Evolutionary conservation across 2,797 vertebrate genomes (phyloP), one percentile per base, ranked within the genome.

Genomic region (Esox masquinongy): DNA sequence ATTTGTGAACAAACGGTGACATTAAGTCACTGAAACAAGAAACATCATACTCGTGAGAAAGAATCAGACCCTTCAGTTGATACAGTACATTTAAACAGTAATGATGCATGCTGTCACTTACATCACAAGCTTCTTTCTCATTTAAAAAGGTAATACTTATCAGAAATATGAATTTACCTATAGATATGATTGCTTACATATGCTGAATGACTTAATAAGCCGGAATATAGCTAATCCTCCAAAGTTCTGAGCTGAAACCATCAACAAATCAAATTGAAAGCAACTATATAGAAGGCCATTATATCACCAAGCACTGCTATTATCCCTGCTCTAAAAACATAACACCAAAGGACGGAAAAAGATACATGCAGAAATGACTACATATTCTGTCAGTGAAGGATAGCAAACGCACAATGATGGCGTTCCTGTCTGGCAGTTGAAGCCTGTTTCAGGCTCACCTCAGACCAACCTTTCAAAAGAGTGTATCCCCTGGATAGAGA

Each of bases 401-500:
- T 69, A 39, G 51, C 31, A 22, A 66, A 67, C 31, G 14, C 19
- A 67, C 16, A 67, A 67, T 17, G 26, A 34, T 36, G 5, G 4
- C 2, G 5, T 36, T 31, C 17, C 29, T 67, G 39, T 14, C 39
- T 63, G n/a, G 39, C 68, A 71, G 51, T 64, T n/a, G 14, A 26
- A 16, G 29, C 3, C 17, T 15, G 7, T 26, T 61, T 26, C 26
- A 73, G 71, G 63, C 77, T 77, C 29, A 80, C 75, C 78, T 80
- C 49, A 79, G 82, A 85, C 85, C 9, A 81, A 89, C 86, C 90
- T 86, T 80, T 47, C 26, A 74, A 74, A 77, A 74, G 83, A 88
- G 61, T 79, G 71, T 4, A 19, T 73, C 31, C 83, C 29, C 49
- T 2, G 82, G 87, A 80, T 78, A 75, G 79, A 86, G 74, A 70